Percentiles rank a stretch among this genome's conserved stretches.
Conservation (phyloP, 2,888 invertebrate genomes). For the Lymantria monacha region DNA sequence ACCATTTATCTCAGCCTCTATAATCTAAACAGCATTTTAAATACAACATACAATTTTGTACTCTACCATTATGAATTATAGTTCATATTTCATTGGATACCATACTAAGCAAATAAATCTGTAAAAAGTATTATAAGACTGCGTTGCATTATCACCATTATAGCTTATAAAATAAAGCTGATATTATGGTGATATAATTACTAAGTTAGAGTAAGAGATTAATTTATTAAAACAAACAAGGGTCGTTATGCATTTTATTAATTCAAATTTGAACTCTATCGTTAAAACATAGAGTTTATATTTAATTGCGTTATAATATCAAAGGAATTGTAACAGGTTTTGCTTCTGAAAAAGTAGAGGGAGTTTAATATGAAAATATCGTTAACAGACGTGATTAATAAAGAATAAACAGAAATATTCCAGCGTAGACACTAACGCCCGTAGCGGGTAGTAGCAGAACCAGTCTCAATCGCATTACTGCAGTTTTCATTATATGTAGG, state of each 20-base stretch:
- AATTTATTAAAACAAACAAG: neutral
- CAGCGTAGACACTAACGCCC: neutral
- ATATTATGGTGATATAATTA: neutral
- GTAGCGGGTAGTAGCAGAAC: neutral
- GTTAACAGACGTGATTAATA: neutral
- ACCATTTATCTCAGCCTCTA: slow-evolving; percentile 23
- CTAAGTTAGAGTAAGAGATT: neutral
- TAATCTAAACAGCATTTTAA: slow-evolving; percentile 19
- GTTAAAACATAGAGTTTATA: neutral
- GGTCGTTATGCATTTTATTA: neutral
- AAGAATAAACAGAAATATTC: neutral
- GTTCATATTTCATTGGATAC: neutral
- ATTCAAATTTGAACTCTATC: neutral
- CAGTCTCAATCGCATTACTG: neutral
- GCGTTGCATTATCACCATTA: neutral
- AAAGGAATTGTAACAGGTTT: neutral
- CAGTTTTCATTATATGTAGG: too few relatives aligned
- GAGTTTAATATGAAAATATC: neutral
- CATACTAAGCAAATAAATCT: neutral
- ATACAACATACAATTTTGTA: neutral
- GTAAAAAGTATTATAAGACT: neutral
- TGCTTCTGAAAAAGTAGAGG: neutral
- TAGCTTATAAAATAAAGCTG: neutral
- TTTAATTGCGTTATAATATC: neutral
- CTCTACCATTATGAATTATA: neutral